Percentiles rank a stretch among this genome's conserved stretches.
Evolutionary conservation across 2,113 vertebrate species (phyloP).

Genomic region (Corythaeola cristata): DNA sequence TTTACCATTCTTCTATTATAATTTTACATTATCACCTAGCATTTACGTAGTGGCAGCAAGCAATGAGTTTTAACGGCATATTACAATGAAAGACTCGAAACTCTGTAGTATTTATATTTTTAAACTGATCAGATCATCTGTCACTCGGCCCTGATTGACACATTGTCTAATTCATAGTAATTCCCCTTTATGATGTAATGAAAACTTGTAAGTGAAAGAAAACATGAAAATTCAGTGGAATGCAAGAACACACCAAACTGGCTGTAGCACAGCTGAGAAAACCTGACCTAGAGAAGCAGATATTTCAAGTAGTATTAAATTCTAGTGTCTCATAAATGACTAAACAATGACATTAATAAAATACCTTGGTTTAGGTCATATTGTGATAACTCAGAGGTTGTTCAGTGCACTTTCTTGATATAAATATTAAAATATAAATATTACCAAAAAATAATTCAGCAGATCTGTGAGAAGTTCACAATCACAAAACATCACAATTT

Average conservation of each 20-base stretch:
- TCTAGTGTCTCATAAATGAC: not conserved
- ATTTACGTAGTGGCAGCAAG: not conserved
- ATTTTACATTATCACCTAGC: not conserved
- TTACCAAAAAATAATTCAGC: too few relatives aligned
- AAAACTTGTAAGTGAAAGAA: not conserved
- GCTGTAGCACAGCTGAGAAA: not conserved
- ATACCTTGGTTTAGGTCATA: not conserved
- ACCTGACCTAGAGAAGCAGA: not conserved
- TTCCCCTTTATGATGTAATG: not conserved
- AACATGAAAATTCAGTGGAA: not conserved
- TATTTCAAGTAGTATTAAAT: not conserved
- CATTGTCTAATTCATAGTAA: not conserved
- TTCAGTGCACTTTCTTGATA: not conserved
- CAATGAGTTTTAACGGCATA: not conserved
- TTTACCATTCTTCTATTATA: not conserved
- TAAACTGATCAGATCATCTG: not conserved
- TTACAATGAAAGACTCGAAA: not conserved
- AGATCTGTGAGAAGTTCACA: not conserved
- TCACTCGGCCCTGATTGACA: not conserved
- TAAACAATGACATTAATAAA: not conserved
- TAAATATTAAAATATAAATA: not conserved
- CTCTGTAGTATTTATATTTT: not conserved
- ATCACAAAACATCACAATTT: rapidly evolving
- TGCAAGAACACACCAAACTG: not conserved
- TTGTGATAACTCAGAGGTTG: not conserved